Conservation (phyloP, 2,797 vertebrate genomes). For the Cyprinodon diabolis region DNA sequence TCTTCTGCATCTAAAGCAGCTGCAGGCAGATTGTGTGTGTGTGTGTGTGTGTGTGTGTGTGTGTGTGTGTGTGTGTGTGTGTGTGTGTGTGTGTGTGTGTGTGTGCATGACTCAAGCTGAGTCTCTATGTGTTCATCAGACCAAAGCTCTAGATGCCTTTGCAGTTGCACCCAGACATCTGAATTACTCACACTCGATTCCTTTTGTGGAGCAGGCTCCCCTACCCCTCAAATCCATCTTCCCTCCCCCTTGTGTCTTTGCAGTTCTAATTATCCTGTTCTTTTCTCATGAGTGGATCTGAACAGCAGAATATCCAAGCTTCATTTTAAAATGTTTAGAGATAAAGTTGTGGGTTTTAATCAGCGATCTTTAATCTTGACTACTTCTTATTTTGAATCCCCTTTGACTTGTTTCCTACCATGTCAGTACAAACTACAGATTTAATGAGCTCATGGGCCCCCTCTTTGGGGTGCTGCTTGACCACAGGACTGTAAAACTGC, state of each 20-base stretch:
- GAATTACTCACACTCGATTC: conserved; percentile 63
- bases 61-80: neutral
- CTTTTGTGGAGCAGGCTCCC: conserved; percentile 51
- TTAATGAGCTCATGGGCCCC: conserved; percentile 27
- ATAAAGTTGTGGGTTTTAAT: neutral
- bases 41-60: neutral
- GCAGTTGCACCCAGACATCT: conserved; percentile 57
- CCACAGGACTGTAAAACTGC: conserved; percentile 42
- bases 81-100: neutral
- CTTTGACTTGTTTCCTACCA: conserved; percentile 1
- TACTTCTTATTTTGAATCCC: neutral
- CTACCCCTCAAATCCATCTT: conserved; percentile 17
- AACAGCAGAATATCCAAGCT: conserved; percentile 29
- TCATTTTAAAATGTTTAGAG: conserved; percentile 17
- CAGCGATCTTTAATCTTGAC: neutral
- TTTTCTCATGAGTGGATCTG: conserved; percentile 64
- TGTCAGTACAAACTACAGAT: conserved; percentile 31
- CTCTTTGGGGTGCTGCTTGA: conserved; percentile 29
- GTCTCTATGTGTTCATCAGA: conserved; percentile 39
- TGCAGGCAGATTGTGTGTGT: neutral
- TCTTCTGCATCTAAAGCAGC: neutral
- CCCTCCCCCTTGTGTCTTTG: conserved; percentile 53
- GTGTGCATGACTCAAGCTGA: conserved; percentile 15
- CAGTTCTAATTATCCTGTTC: conserved; percentile 70
- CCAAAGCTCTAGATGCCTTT: conserved; percentile 51